phyloP scores from a whole-genome alignment of 2,888 invertebrate genomes.

The Caenorhabditis zanzibari region DNA sequence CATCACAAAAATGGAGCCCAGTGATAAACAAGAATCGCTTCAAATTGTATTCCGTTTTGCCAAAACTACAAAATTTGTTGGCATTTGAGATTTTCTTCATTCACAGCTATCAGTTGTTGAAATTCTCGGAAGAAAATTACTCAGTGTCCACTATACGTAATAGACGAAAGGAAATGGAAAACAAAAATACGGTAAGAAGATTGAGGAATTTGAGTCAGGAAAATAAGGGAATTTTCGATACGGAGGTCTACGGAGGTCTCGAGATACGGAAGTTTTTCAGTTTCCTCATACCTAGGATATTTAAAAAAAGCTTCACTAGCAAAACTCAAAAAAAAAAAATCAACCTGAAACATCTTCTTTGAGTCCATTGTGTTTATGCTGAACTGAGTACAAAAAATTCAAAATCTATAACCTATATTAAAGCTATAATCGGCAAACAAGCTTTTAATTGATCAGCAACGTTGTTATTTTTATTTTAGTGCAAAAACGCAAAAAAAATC shows the following conservation, averaged over 20 bases:
- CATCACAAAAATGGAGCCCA: neutral
- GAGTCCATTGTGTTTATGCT: no score
- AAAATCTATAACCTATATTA: no score
- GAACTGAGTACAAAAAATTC: no score
- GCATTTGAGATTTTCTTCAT: slow-evolving; percentile 19
- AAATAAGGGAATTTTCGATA: neutral
- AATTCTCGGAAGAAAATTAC: slow-evolving; percentile 2
- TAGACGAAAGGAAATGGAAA: neutral
- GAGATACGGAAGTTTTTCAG: neutral
- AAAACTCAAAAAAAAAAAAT: no score
- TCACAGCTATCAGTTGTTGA: neutral
- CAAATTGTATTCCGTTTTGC: slow-evolving; percentile 18
- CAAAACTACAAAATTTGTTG: neutral
- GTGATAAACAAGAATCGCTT: slow-evolving; percentile 14
- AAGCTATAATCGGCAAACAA: no score
- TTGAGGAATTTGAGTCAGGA: neutral
- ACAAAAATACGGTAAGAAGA: neutral
- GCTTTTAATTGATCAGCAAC: no score
- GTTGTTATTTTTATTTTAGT: no score
- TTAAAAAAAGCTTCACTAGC: no score
- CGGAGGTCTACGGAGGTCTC: no score
- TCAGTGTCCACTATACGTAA: neutral
- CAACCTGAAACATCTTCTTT: no score
- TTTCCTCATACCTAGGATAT: no score
- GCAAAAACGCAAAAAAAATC: no score